Conservation (phyloP, 2,113 vertebrate genomes). For the Ceyx melanurus region DNA sequence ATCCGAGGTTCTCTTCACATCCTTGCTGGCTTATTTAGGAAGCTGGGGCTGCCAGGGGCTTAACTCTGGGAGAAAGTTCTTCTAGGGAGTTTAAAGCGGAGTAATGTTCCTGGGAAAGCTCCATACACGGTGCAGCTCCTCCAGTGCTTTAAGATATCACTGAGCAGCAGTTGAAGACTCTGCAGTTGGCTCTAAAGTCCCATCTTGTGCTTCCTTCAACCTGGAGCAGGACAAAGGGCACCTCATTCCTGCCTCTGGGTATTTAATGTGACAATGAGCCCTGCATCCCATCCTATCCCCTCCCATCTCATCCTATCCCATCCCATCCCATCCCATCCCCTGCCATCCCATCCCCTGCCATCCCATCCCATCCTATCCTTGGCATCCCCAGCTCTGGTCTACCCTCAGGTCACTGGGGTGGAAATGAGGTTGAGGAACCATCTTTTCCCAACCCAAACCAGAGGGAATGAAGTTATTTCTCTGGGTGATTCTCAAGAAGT, state of each 20-base stretch:
- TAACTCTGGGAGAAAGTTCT: background rate
- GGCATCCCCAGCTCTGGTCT: background rate
- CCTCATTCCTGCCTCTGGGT: background rate
- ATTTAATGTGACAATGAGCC: background rate
- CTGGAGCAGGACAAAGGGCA: background rate
- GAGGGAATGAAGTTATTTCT: background rate
- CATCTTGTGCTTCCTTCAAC: background rate
- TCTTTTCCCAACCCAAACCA: background rate
- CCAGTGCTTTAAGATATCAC: background rate
- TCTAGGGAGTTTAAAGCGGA: background rate
- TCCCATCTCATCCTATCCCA: too few species aligned
- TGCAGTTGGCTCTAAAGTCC: background rate
- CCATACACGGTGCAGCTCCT: rapidly evolving
- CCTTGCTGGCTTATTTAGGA: rapidly evolving
- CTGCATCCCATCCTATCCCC: background rate
- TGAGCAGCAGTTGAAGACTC: background rate
- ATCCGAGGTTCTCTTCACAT: background rate
- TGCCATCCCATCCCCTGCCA: background rate
- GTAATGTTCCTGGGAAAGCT: rapidly evolving
- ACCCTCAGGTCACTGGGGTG: background rate
- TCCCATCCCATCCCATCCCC: background rate
- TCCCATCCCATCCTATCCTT: background rate
- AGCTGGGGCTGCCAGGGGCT: background rate
- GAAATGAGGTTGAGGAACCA: background rate
- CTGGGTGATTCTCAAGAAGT: background rate